A percentile compares a stretch with the other conserved stretches of the same genome.
phyloP scores from a whole-genome alignment of 2,797 vertebrate genomes.

The Tenualosa ilisha region DNA sequence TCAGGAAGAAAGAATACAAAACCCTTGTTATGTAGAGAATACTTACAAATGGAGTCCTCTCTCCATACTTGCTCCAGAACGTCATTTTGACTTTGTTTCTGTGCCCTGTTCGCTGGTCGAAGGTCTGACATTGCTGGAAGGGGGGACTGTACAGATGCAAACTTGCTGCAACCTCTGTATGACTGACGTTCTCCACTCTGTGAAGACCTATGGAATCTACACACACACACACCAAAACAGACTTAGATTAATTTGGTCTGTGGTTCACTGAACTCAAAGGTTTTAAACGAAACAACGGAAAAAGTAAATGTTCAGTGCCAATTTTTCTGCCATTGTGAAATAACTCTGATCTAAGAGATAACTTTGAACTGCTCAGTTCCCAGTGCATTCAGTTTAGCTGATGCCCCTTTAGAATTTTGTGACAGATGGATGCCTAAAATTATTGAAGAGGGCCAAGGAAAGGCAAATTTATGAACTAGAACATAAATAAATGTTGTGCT shows the following conservation, averaged over 20 bases:
- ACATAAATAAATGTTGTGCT: background rate
- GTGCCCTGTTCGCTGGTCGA: slow-evolving; percentile 96
- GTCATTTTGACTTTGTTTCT: slow-evolving; percentile 91
- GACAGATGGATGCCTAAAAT: background rate
- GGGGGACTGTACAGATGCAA: slow-evolving; percentile 96
- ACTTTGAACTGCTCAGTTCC: too few species aligned
- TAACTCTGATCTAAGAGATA: too few species aligned
- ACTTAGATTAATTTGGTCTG: background rate
- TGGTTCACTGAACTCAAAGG: background rate
- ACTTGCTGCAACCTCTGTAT: slow-evolving; percentile 89
- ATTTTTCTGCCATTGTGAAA: too few species aligned
- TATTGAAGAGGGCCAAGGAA: background rate
- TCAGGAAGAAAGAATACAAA: background rate
- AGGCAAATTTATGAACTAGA: background rate
- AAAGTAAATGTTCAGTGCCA: background rate
- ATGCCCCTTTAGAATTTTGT: background rate
- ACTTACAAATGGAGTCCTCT: slow-evolving; percentile 86
- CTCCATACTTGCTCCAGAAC: slow-evolving; percentile 92
- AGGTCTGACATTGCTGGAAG: slow-evolving; percentile 87
- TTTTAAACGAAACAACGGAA: background rate
- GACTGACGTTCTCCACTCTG: slow-evolving; percentile 94
- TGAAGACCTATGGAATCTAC: slow-evolving; percentile 93
- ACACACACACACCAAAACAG: slow-evolving; percentile 19
- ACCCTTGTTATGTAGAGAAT: background rate
- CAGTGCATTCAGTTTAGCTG: too few species aligned